Evolutionary conservation across 1,140 invertebrate species (phyloP).

Genomic region (Phenacoccus solenopsis): DNA sequence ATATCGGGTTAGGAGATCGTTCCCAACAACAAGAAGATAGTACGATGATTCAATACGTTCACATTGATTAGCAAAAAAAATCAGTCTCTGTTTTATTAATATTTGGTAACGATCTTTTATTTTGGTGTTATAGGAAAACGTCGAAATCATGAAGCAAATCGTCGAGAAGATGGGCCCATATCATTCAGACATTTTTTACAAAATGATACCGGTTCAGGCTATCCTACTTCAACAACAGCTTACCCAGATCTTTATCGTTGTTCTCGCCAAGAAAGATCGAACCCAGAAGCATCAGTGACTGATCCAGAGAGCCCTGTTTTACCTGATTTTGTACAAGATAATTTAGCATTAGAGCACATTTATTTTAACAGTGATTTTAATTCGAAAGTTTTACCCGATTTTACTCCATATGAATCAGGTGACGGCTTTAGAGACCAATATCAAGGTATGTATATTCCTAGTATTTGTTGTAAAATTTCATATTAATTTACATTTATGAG

Average conservation of each 20-base stretch:
- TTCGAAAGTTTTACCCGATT: not conserved
- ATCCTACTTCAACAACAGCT: slow-evolving; percentile 19
- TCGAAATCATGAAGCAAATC: slow-evolving; percentile 24
- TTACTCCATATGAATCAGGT: not conserved
- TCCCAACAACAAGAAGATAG: not conserved
- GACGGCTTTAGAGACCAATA: not conserved
- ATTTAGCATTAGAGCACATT: slow-evolving; percentile 39
- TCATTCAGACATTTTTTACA: slow-evolving; percentile 70
- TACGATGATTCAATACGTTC: no score
- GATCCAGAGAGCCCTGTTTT: slow-evolving; percentile 34
- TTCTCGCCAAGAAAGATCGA: slow-evolving; percentile 16
- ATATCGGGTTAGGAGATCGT: not conserved
- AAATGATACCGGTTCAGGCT: slow-evolving; percentile 32
- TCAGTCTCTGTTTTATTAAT: not conserved
- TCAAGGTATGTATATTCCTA: not conserved
- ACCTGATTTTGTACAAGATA: slow-evolving; percentile 48
- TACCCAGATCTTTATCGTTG: slow-evolving; percentile 23
- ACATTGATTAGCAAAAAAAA: no score
- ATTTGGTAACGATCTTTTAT: not conserved
- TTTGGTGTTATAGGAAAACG: slow-evolving; percentile 5
- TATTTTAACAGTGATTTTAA: slow-evolving; percentile 20
- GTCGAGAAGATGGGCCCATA: slow-evolving; percentile 57
- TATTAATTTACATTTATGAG: no score
- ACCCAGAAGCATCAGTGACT: slow-evolving; percentile 19
- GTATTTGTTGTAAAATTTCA: no score